Evolutionary conservation across 2,113 vertebrate genomes (phyloP).

Genomic region (human): DNA sequence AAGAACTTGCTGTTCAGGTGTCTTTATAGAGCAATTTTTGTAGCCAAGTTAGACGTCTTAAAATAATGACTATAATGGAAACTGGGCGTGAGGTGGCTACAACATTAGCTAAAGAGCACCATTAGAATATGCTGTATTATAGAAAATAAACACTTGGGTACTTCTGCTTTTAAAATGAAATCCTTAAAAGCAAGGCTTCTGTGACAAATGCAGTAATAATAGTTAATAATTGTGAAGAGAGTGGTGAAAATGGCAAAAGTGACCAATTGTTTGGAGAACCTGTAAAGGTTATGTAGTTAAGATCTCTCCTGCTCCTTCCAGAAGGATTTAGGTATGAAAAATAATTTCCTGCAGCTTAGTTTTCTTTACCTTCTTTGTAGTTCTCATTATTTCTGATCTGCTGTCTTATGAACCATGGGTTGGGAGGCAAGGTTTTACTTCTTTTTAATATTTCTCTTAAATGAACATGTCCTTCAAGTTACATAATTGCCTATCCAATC

Average conservation of each 20-base stretch:
- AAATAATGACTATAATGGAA: slow-evolving; percentile 76
- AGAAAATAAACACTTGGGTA: slow-evolving; percentile 67
- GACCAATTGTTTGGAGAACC: slow-evolving; percentile 47
- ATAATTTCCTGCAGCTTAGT: background rate
- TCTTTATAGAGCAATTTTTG: slow-evolving; percentile 74
- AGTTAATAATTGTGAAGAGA: slow-evolving; percentile 66
- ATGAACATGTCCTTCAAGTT: slow-evolving; percentile 9
- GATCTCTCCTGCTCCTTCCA: background rate
- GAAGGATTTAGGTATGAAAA: slow-evolving; percentile 28
- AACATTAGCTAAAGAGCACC: slow-evolving; percentile 66
- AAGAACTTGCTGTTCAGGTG: slow-evolving; percentile 66
- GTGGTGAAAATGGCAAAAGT: slow-evolving; percentile 53
- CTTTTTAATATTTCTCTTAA: slow-evolving; percentile 25
- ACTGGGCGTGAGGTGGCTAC: background rate
- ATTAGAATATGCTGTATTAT: slow-evolving; percentile 68
- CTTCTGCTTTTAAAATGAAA: slow-evolving; percentile 68
- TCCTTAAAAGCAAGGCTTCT: slow-evolving; percentile 65
- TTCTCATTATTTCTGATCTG: background rate
- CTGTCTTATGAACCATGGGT: background rate
- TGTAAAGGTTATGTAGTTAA: background rate
- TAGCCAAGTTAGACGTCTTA: slow-evolving; percentile 69
- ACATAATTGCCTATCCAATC: background rate
- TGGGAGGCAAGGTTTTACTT: background rate
- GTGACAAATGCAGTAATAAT: slow-evolving; percentile 66
- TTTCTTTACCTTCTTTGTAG: slow-evolving; percentile 11